A percentile compares a stretch with the other conserved stretches of the same genome.
Conservation (phyloP, 1,140 invertebrate species). For the Hormaphis cornu region DNA sequence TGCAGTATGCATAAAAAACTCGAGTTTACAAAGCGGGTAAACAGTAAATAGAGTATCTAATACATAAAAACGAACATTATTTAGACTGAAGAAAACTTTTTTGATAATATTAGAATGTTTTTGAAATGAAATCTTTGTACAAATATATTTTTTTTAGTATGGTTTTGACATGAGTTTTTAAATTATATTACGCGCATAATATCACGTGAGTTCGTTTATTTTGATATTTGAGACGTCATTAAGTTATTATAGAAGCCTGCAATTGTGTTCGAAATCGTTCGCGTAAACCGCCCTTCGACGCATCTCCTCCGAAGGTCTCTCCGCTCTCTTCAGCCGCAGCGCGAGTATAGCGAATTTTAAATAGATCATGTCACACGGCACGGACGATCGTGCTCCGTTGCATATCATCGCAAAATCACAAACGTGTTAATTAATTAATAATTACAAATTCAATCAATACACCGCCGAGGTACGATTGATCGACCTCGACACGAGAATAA, state of each 20-base stretch:
- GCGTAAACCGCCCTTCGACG: conserved; percentile 4
- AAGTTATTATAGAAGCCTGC: background rate
- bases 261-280: background rate
- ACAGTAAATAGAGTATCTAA: too few relatives aligned
- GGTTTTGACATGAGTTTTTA: too few relatives aligned
- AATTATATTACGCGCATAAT: too few relatives aligned
- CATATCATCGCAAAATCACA: background rate
- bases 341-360: background rate
- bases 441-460: background rate
- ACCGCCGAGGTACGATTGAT: background rate
- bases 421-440: conserved; percentile 7
- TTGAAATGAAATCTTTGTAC: too few relatives aligned
- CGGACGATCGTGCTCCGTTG: background rate
- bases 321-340: too few relatives aligned
- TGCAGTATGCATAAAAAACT: too few relatives aligned
- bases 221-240: background rate
- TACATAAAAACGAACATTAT: too few relatives aligned
- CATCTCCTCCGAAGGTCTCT: background rate
- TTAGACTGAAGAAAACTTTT: too few relatives aligned
- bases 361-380: background rate
- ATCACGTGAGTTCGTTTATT: background rate
- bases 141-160: too few relatives aligned
- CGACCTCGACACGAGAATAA: conserved; percentile 9
- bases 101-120: too few relatives aligned
- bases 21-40: too few relatives aligned